Conservation (phyloP, 2,797 vertebrate genomes). For the Orestias chungarensis region DNA sequence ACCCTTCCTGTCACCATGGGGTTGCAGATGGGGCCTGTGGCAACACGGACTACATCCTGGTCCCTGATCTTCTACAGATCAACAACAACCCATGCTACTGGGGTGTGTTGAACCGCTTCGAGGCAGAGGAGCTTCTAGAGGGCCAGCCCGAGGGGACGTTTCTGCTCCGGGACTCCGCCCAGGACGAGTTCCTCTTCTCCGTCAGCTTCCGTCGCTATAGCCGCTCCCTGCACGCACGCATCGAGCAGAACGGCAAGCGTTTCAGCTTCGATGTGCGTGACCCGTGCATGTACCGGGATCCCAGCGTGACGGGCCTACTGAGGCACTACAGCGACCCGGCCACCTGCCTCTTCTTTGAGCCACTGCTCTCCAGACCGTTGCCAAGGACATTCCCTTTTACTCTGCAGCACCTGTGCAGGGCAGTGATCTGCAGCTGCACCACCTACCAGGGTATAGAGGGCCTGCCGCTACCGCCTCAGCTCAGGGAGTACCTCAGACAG, state of each 20-base stretch:
- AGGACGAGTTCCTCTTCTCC: conserved; percentile 95
- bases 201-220: conserved; percentile 97
- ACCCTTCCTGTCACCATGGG: conserved; percentile 62
- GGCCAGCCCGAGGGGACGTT: conserved; percentile 97
- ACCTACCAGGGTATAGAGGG: conserved; percentile 89
- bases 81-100: conserved; percentile 97
- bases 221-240: conserved; percentile 94
- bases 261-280: conserved; percentile 97
- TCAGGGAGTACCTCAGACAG: conserved; percentile 92
- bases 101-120: conserved; percentile 95
- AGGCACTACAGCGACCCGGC: conserved; percentile 94
- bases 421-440: conserved; percentile 90
- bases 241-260: conserved; percentile 94
- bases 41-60: conserved; percentile 90
- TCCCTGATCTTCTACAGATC: conserved; percentile 96
- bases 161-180: conserved; percentile 92
- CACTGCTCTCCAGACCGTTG: conserved; percentile 90
- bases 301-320: conserved; percentile 91
- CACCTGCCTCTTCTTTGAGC: conserved; percentile 97
- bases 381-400: conserved; percentile 94
- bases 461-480: conserved; percentile 87
- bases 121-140: conserved; percentile 93
- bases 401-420: conserved; percentile 92
- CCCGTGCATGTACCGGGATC: conserved; percentile 94
- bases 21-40: conserved; percentile 70